These are phyloP conservation scores for Drosophila grimshawi DNA, from an alignment of 1,140 invertebrate genomes.

Conservation along the genomic window DNA sequence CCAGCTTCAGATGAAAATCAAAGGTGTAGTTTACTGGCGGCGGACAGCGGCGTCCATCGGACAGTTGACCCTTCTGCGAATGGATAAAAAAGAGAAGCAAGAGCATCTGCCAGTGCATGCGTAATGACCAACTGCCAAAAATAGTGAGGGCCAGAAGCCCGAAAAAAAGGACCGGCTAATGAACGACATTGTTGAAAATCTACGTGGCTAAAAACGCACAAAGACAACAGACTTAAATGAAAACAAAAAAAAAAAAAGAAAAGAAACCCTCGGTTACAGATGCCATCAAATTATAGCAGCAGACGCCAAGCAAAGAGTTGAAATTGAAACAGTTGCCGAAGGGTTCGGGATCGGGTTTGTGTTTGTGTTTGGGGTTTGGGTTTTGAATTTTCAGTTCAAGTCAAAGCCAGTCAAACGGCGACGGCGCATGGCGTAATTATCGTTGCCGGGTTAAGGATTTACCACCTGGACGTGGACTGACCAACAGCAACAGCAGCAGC, in stretches of 20 bases:
- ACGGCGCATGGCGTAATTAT: conserved; percentile 73
- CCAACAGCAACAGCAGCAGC: conserved; percentile 28
- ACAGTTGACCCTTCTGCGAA: conserved; percentile 67
- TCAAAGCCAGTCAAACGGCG: conserved; percentile 67
- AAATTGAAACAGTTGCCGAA: conserved; percentile 76
- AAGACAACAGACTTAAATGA: conserved; percentile 15
- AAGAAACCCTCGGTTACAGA: conserved; percentile 67
- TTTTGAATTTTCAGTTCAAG: conserved; percentile 31
- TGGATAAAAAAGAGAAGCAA: conserved; percentile 44
- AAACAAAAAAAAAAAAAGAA: conserved; percentile 37
- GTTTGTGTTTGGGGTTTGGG: conserved; percentile 16
- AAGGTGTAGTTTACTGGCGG: conserved; percentile 69
- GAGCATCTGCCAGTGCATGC: conserved; percentile 79
- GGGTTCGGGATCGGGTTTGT: conserved; percentile 44
- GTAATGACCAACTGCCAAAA: conserved; percentile 79
- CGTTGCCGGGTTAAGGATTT: conserved; percentile 68
- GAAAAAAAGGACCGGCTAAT: conserved; percentile 56
- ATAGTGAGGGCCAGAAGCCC: conserved; percentile 51
- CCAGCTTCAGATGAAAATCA: conserved; percentile 58
- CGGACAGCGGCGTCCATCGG: conserved; percentile 33
- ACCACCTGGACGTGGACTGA: conserved; percentile 67
- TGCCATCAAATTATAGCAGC: conserved; percentile 66
- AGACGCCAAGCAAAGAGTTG: conserved; percentile 60
- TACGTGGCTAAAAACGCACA: conserved; percentile 50
- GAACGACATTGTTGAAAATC: conserved; percentile 65